Evolutionary conservation across 1,140 invertebrate genomes (phyloP).

Genomic region (Drosophila tropicalis): DNA sequence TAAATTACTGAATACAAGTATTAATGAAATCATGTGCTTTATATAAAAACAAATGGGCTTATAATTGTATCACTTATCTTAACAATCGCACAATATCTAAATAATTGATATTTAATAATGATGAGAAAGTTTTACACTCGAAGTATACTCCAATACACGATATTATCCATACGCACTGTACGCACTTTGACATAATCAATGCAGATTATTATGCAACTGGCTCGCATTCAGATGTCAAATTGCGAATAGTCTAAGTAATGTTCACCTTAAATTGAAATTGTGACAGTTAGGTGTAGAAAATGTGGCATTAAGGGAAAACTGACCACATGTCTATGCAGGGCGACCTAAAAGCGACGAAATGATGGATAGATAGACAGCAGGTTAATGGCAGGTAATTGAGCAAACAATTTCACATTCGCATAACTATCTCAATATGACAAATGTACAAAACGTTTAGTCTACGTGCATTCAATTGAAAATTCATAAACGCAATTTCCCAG

Average conservation of each 20-base stretch:
- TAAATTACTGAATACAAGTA: neutral
- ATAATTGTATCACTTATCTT: neutral
- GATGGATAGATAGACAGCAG: slow-evolving; percentile 38
- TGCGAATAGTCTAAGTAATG: slow-evolving; percentile 13
- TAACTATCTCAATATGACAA: slow-evolving; percentile 60
- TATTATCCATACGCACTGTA: neutral
- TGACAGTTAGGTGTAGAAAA: slow-evolving; percentile 39
- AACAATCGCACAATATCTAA: too few species aligned
- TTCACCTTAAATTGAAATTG: slow-evolving; percentile 42
- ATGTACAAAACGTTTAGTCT: slow-evolving; percentile 39
- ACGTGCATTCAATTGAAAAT: neutral
- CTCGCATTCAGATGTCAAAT: neutral
- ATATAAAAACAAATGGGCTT: neutral
- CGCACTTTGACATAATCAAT: neutral
- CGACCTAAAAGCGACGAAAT: slow-evolving; percentile 74
- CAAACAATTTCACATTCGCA: slow-evolving; percentile 58
- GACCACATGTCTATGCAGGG: slow-evolving; percentile 73
- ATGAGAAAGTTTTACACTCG: too few species aligned
- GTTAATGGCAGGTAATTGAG: slow-evolving; percentile 64
- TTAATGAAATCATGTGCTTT: neutral
- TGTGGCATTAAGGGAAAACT: slow-evolving; percentile 49
- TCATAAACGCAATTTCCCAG: slow-evolving; percentile 3
- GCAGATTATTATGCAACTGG: neutral
- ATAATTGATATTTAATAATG: too few species aligned
- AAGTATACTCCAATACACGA: too few species aligned